Evolutionary conservation across 2,113 vertebrate genomes (phyloP).

Genomic region (Hystrix brachyura): DNA sequence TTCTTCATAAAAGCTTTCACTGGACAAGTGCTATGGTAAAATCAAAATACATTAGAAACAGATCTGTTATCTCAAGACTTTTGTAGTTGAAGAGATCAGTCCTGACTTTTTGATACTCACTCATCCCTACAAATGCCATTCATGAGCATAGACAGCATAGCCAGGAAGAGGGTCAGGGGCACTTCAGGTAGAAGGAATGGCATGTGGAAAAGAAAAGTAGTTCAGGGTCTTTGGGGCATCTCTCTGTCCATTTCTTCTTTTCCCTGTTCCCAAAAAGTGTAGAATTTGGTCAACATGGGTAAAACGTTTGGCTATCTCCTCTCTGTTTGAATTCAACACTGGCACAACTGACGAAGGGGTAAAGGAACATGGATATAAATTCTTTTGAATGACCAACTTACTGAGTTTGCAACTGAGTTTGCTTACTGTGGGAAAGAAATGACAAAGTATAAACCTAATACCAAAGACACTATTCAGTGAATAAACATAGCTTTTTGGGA

Average conservation of each 20-base stretch:
- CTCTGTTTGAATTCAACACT: not conserved
- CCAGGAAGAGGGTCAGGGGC: not conserved
- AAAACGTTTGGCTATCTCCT: not conserved
- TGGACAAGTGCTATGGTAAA: not conserved
- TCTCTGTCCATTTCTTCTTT: not conserved
- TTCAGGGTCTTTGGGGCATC: not conserved
- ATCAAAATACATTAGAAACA: not conserved
- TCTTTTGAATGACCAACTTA: not conserved
- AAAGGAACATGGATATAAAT: not conserved
- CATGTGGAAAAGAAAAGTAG: not conserved
- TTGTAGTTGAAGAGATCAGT: not conserved
- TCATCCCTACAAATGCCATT: not conserved
- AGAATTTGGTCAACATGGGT: not conserved
- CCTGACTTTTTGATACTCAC: not conserved
- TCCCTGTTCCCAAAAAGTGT: not conserved
- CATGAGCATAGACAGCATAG: not conserved
- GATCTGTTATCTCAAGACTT: not conserved
- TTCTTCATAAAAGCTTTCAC: no score
- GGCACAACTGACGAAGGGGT: no score
- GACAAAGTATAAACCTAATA: not conserved
- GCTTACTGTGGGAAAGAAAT: not conserved
- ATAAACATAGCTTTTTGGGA: not conserved
- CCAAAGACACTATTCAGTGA: not conserved
- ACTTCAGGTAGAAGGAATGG: not conserved
- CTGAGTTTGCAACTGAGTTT: not conserved